Base-by-base conservation (phyloP, 2,797 vertebrate genomes). In the Salarias fasciatus region DNA sequence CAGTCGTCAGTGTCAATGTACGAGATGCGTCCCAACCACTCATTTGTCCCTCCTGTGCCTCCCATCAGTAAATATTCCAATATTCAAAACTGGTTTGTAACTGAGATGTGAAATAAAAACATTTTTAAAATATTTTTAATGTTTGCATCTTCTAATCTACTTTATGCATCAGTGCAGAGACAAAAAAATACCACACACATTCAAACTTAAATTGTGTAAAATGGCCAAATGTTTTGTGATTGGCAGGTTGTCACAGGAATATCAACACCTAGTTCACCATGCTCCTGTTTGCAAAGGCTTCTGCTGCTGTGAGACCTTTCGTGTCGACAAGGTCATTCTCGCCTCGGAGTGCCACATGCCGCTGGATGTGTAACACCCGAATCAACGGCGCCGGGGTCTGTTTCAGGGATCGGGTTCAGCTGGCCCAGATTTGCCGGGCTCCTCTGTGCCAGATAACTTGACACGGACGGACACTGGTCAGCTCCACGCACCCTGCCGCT, bases 341-440 rank as follows among this genome's bases (percentile, higher is more conserved):
- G 42, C 69, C 82, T 67, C 29, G 59, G 48, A 74, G 53, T 42
- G 64, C 66, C 65, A 45, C 63, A 76, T 66, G 61, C 75, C 62
- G 68, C 62, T 55, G 56, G 49, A 75, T 75, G 72, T 79, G 75
- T 72, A 83, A 63, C 80, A 60, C 53, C 68, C 70, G 69, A 81
- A 83, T 73, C 78, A 29, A 72, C 72, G 50, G 75, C 58, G 11
- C 15, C 58, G 31, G 69, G 77, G 77, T 90, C 85, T 6, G 74
- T 91, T 89, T 91, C 90, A 78, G 63, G 79, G 88, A 90, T 92
- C 85, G 5, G 76, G 78, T 92, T 90, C 53, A 72, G 68, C 83
- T 77, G 85, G 86, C 85, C 86, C 87, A 84, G 70, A 88, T 90
- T 90, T 83, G 71, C 50, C 67, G 52, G 77, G 61, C 65, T 85